phyloP scores from a whole-genome alignment of 2,113 vertebrate species.

The Cinclus cinclus region DNA sequence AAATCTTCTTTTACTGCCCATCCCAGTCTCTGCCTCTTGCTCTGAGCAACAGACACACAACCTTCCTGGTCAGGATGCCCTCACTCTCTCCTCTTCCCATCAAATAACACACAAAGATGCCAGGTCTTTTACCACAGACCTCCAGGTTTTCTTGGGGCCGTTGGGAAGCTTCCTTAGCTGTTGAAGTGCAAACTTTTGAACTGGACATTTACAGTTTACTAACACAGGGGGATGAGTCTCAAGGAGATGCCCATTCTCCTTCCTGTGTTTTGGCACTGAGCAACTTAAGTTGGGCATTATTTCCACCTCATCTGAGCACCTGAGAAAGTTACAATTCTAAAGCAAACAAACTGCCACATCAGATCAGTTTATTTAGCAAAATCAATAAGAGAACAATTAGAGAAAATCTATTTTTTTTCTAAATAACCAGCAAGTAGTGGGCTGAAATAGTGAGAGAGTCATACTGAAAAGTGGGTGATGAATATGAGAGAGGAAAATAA shows the following conservation, averaged over 20 bases:
- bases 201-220: not conserved
- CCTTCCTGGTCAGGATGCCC: not conserved
- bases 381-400: not conserved
- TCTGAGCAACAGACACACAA: not conserved
- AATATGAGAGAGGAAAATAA: not conserved
- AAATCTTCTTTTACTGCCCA: not conserved
- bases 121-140: not conserved
- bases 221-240: not conserved
- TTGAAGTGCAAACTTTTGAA: not conserved
- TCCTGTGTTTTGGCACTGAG: rapidly evolving
- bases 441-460: not conserved
- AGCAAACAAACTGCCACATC: not conserved
- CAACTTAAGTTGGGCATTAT: not conserved
- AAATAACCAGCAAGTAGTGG: not conserved
- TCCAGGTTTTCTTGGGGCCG: not conserved
- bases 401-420: not conserved
- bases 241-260: not conserved
- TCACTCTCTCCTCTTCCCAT: not conserved
- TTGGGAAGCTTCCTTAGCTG: not conserved
- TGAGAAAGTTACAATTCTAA: not conserved
- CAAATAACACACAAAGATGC: not conserved
- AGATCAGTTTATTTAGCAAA: not conserved
- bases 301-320: not conserved
- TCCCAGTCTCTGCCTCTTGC: not conserved
- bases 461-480: not conserved